Conservation (phyloP, 1,140 invertebrate species). For the Drosophila biarmipes region DNA sequence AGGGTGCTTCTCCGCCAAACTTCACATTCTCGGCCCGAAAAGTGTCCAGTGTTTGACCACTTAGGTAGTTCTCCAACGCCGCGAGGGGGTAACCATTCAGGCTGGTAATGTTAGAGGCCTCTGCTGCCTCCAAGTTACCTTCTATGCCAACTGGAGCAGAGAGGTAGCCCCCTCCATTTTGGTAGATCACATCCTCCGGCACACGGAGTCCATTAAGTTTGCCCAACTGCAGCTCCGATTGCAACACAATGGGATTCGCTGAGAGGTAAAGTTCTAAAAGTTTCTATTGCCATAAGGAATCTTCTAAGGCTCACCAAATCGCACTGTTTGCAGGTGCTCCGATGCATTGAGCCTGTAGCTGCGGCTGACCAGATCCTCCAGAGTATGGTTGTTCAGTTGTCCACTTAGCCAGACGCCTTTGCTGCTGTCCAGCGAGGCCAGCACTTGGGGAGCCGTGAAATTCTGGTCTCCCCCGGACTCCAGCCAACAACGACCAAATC, state of each 20-base stretch:
- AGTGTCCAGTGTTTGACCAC: slow-evolving; percentile 3
- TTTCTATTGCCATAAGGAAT: not conserved
- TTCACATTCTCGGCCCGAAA: slow-evolving; percentile 61
- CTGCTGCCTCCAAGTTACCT: slow-evolving; percentile 28
- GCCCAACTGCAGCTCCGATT: slow-evolving; percentile 45
- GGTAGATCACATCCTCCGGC: slow-evolving; percentile 69
- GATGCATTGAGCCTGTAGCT: slow-evolving; percentile 84
- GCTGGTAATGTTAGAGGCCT: slow-evolving; percentile 41
- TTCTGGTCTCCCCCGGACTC: slow-evolving; percentile 51
- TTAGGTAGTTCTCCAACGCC: slow-evolving; percentile 35
- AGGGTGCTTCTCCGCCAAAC: slow-evolving; percentile 28
- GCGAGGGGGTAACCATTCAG: slow-evolving; percentile 51
- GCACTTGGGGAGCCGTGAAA: slow-evolving; percentile 65
- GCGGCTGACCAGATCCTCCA: slow-evolving; percentile 71
- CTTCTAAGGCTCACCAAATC: slow-evolving; percentile 76
- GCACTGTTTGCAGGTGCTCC: slow-evolving; percentile 68
- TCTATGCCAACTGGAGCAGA: slow-evolving; percentile 24
- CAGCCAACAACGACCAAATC: slow-evolving; percentile 71
- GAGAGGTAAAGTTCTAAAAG: not conserved
- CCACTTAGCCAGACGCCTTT: slow-evolving; percentile 63
- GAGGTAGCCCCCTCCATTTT: slow-evolving; percentile 12
- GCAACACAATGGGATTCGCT: slow-evolving; percentile 76
- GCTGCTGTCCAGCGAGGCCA: slow-evolving; percentile 61
- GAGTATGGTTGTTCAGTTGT: slow-evolving; percentile 78
- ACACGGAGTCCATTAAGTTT: slow-evolving; percentile 61